Base-by-base conservation (phyloP, 2,797 vertebrate genomes). In the Psittacula derbiana region DNA sequence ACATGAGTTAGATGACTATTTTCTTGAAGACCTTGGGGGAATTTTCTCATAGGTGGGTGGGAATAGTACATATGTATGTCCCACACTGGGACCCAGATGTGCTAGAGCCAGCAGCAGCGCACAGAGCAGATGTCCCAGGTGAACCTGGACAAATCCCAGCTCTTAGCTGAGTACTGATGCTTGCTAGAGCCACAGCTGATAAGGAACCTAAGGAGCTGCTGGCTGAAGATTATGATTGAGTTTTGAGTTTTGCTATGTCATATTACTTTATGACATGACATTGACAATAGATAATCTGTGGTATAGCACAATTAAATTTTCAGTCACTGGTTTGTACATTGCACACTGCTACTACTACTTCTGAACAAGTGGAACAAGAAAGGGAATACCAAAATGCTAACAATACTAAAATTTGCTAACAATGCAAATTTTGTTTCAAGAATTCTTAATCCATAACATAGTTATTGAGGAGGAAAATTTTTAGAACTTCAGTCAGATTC, bases 21-120 rank as follows among this genome's bases (percentile, higher is more conserved):
- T 46, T 31, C 58, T 52, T 30, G 6, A 46, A 73, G 43, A 19
- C 16, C 18, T 28, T 21, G 25, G 21, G 53, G 40, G 19, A 47
- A 43, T 70, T 36, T 80, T 75, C 50, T 74, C 1, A 2, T 58
- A 69, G 44, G 30, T 16, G 55, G 30, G 11, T 33, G 18, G 73
- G 50, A 74, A 30, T 20, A 43, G 30, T 31, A 40, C 33, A 4
- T 0, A 4, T 25, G 41, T 62, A 33, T 23, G 12, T 46, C 49
- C 57, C 50, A 46, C 3, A 2, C 16, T 11, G 44, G 46, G 78
- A 33, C 0, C 1, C n/a, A 71, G 52, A 60, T 38, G 31, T 0
- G 6, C 31, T 66, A 61, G 31, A 66, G 40, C 64, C 33, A 33
- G 27, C 23, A 72, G 58, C 31, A 21, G 23, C 4, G 41, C 25